Evolutionary conservation across 2,113 vertebrate genomes (phyloP).

Genomic region (Mionectes macconnelli): DNA sequence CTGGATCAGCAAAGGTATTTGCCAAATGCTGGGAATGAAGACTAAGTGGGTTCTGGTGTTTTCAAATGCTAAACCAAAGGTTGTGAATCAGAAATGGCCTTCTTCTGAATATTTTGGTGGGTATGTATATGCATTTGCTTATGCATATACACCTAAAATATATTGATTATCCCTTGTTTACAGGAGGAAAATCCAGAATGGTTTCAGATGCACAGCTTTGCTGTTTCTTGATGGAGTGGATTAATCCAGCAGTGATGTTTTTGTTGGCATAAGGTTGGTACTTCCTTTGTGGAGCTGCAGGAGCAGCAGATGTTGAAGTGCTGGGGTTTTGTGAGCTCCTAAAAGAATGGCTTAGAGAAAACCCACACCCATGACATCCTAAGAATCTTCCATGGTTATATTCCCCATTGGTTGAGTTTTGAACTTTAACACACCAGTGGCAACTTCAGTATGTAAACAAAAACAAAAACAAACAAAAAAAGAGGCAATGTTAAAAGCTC

Average conservation of each 20-base stretch:
- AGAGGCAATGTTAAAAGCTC: neutral
- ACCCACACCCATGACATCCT: neutral
- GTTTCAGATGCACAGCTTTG: neutral
- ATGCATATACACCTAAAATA: fast-evolving
- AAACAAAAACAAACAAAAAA: neutral
- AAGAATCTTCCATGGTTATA: neutral
- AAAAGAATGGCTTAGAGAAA: neutral
- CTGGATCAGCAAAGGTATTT: neutral
- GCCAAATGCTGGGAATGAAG: neutral
- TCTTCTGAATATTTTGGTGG: neutral
- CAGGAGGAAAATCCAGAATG: neutral
- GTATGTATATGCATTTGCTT: neutral
- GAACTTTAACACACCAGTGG: neutral
- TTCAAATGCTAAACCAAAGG: neutral
- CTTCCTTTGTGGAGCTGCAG: neutral
- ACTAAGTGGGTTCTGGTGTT: neutral
- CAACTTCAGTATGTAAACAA: neutral
- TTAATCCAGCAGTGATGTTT: neutral
- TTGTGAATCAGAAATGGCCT: neutral
- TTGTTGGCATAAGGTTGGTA: neutral
- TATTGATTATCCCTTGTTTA: neutral
- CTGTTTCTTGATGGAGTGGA: neutral
- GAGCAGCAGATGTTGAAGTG: conserved; percentile 17
- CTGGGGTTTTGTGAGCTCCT: neutral
- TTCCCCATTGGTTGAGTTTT: neutral